phyloP scores from a whole-genome alignment of 2,888 invertebrate genomes.

The Hetaerina titia region DNA sequence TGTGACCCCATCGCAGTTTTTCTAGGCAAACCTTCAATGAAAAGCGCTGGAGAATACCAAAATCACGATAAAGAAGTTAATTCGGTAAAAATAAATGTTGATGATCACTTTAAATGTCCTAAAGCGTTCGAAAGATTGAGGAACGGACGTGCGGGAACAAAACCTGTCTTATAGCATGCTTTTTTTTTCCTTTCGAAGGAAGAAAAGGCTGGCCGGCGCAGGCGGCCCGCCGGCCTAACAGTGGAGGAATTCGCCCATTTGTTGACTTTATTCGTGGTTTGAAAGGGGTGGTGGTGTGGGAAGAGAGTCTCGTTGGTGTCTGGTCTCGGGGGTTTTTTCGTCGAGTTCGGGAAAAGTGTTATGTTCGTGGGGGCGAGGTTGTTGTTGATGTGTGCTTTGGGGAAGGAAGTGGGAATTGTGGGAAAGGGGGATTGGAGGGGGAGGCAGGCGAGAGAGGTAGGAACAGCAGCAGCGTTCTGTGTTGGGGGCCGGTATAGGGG shows the following conservation, averaged over 20 bases:
- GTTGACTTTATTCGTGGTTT: background rate
- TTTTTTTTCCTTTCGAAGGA: background rate
- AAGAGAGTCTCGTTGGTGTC: background rate
- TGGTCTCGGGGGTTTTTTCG: constrained; percentile 5
- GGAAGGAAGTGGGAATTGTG: background rate
- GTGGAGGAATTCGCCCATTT: background rate
- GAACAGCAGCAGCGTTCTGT: too few species aligned
- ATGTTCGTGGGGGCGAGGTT: background rate
- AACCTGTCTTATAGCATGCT: background rate
- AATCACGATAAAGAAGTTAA: too few species aligned
- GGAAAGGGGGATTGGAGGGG: background rate
- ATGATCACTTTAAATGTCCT: too few species aligned
- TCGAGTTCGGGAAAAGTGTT: background rate
- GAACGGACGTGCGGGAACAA: background rate
- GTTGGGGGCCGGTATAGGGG: background rate
- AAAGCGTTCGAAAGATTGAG: too few species aligned
- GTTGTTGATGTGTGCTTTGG: background rate
- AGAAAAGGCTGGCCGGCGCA: background rate
- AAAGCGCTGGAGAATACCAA: too few species aligned
- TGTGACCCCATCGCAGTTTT: too few species aligned
- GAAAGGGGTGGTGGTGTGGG: background rate
- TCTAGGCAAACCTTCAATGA: too few species aligned
- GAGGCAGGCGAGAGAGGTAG: background rate
- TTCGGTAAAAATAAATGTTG: too few species aligned
- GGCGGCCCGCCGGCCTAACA: background rate